Evolutionary conservation across 1,140 invertebrate species (phyloP).

Genomic region (Brachionus manjavacas): DNA sequence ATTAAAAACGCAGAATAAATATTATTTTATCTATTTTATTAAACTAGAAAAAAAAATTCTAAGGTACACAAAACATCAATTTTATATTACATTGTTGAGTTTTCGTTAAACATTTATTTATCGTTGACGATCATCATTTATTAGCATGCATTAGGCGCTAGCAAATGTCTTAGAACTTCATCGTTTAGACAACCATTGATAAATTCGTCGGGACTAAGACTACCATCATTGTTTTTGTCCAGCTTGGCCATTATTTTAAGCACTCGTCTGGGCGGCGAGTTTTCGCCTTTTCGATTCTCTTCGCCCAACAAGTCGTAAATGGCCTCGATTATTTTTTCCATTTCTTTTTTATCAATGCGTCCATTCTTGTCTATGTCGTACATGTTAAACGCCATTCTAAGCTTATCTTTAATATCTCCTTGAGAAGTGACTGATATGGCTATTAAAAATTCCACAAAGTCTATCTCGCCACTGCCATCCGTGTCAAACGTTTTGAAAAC

Average conservation of each 20-base stretch:
- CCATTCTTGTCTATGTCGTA: conserved; percentile 43
- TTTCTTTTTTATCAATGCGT: conserved; percentile 39
- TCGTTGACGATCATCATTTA: neutral
- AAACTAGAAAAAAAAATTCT: neutral
- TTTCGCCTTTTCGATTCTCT: conserved; percentile 43
- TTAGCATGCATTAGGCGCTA: conserved; percentile 42
- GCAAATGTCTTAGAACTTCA: conserved; percentile 26
- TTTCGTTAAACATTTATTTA: neutral
- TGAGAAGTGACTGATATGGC: conserved; percentile 40
- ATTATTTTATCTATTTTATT: neutral
- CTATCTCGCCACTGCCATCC: conserved; percentile 38
- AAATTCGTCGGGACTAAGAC: conserved; percentile 37
- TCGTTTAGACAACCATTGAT: conserved; percentile 43
- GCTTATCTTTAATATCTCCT: conserved; percentile 40
- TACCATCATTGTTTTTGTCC: conserved; percentile 36
- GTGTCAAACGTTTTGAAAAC: conserved; percentile 43
- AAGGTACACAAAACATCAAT: neutral
- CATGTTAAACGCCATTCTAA: conserved; percentile 42
- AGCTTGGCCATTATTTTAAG: conserved; percentile 37
- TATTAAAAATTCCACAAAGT: conserved; percentile 43
- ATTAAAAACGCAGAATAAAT: too few species aligned
- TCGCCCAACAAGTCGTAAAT: conserved; percentile 43
- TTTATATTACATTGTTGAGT: neutral
- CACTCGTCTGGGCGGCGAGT: conserved; percentile 32
- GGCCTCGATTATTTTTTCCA: conserved; percentile 43